Evolutionary conservation across 2,888 invertebrate species (phyloP), one percentile per base, ranked within the genome.

Genomic region (Apotomis turbidana): DNA sequence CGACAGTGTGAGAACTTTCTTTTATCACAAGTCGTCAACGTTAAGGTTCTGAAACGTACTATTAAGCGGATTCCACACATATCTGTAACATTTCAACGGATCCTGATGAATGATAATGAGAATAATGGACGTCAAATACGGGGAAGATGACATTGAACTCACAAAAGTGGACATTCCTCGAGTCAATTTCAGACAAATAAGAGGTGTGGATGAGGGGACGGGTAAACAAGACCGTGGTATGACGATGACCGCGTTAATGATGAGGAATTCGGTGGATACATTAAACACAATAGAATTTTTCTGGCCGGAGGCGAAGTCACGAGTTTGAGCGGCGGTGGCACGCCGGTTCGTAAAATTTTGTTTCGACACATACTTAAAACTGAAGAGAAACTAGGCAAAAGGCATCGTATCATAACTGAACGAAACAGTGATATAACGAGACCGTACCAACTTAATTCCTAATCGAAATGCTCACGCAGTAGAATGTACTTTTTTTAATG

Each of bases 281-380:
- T 88, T 89, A 90, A 89, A 88, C 90, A 91, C 92, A 90, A 90
- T 90, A 91, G 90, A 91, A 89, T 91, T 90, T 91, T 91, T 91
- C 89, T 89, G 84, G 82, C 87, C 86, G 86, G 86, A 88, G 90
- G 87, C 89, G 85, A 82, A 87, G 87, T 86, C 87, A 87, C 87
- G 86, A 86, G 83, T 82, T 80, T 79, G 79, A 80, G 75, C 79
- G 75, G 69, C 57, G 78, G 79, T 81, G 87, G 87, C 86, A 87
- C 87, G 88, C 83, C 83, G 84, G 84, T 81, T 80, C 78, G 78
- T 80, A 82, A 83, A 82, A 83, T 81, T 83, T 49, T 83, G 84
- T 84, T 84, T 85, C 83, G 80, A 84, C 84, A 85, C 84, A 83
- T 81, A 83, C 79, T 68, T 76, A 41, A 55, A 27, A 3, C 41